These are phyloP conservation scores for Trimorus sp. DNA, from an alignment of 2,888 invertebrate species.

Conservation along the genomic window DNA sequence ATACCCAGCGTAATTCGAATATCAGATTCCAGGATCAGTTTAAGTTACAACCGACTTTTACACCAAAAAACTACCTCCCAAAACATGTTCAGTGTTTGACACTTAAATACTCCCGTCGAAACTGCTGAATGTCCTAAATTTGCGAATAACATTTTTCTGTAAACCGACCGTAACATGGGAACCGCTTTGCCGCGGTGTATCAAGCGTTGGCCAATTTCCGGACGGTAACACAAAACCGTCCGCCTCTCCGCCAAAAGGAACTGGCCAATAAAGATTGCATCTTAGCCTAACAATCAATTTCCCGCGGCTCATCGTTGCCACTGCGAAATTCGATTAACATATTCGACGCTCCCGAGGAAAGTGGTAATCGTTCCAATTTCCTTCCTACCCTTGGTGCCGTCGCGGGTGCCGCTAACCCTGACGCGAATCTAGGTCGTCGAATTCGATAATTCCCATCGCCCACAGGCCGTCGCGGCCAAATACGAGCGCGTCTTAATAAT, in stretches of 20 bases:
- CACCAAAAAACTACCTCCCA: too few relatives aligned
- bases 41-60: too few relatives aligned
- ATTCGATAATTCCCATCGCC: slow-evolving; percentile 61
- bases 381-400: slow-evolving; percentile 22
- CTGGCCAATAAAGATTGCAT: slow-evolving; percentile 49
- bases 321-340: slow-evolving; percentile 40
- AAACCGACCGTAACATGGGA: not conserved
- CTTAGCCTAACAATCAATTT: slow-evolving; percentile 50
- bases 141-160: not conserved
- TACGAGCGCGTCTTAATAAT: slow-evolving; percentile 61
- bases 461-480: slow-evolving; percentile 40
- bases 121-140: too few relatives aligned
- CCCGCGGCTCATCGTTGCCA: slow-evolving; percentile 35
- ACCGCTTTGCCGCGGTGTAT: slow-evolving; percentile 16
- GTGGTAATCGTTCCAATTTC: slow-evolving; percentile 40
- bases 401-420: slow-evolving; percentile 30
- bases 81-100: too few relatives aligned
- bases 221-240: slow-evolving; percentile 31
- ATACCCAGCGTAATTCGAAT: not conserved
- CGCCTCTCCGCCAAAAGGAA: slow-evolving; percentile 45
- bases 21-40: not conserved
- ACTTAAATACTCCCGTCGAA: too few relatives aligned
- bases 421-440: slow-evolving; percentile 44
- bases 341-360: slow-evolving; percentile 34
- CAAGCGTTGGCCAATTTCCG: slow-evolving; percentile 43